Evolutionary conservation across 1,140 invertebrate species (phyloP).

Genomic region (Chrysopa pallens): DNA sequence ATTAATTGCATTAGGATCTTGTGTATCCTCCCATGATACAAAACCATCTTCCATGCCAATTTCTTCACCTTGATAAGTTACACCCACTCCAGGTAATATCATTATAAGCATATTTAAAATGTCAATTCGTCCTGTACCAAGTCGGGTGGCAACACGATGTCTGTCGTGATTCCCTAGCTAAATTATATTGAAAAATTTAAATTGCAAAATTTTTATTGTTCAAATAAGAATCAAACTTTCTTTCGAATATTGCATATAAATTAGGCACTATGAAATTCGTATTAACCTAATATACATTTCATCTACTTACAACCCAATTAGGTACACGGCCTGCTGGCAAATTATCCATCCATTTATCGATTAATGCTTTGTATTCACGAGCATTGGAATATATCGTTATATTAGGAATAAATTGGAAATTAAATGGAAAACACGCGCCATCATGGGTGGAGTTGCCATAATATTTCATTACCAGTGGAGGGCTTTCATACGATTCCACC

Average conservation of each 20-base stretch:
- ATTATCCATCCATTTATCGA: constrained; percentile 32
- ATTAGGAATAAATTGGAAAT: constrained; percentile 42
- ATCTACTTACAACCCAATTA: constrained; percentile 35
- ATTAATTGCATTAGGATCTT: constrained; percentile 27
- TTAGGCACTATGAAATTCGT: no score
- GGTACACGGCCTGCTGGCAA: constrained; percentile 26
- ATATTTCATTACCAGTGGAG: constrained; percentile 41
- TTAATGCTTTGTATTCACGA: constrained; percentile 24
- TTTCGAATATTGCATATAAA: no score
- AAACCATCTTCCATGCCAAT: constrained; percentile 44
- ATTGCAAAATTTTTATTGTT: no score
- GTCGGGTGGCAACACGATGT: constrained; percentile 25
- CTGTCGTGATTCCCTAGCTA: constrained; percentile 33
- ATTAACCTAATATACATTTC: no score
- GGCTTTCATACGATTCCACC: constrained; percentile 46
- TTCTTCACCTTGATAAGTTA: constrained; percentile 66
- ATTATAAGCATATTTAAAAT: constrained; percentile 28
- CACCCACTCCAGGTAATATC: constrained; percentile 41
- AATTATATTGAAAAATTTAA: not conserved
- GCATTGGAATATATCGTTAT: constrained; percentile 22
- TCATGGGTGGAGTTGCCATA: constrained; percentile 19
- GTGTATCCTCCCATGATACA: constrained; percentile 27
- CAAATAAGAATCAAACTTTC: no score
- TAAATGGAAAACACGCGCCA: constrained; percentile 48
- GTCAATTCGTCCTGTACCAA: constrained; percentile 23